These are phyloP conservation scores for Abscondita cerata DNA, from an alignment of 2,888 invertebrate genomes.

Conservation along the genomic window DNA sequence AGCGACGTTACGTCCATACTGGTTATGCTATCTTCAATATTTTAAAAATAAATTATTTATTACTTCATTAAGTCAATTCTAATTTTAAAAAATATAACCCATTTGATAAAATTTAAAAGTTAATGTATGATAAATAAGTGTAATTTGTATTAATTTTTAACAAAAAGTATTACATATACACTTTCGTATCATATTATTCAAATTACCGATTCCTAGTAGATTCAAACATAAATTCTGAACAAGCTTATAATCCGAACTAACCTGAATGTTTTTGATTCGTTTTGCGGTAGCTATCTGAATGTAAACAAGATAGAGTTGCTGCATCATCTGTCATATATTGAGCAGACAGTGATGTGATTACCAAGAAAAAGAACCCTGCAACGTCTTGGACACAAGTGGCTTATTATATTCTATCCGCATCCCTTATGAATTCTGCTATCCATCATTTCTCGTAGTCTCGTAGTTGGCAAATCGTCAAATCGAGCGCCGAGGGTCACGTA, in stretches of 20 bases:
- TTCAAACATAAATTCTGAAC: slow-evolving; percentile 3
- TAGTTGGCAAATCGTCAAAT: slow-evolving; percentile 55
- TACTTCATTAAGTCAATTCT: no score
- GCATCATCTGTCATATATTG: slow-evolving; percentile 43
- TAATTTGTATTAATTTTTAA: no score
- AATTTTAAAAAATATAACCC: no score
- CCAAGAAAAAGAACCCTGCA: slow-evolving; percentile 33
- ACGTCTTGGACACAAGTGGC: slow-evolving; percentile 48
- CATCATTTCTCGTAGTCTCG: slow-evolving; percentile 52
- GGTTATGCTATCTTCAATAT: no score
- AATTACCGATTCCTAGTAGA: no score
- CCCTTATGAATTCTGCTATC: slow-evolving; percentile 54
- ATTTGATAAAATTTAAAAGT: no score
- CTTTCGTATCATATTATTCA: no score
- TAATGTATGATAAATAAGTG: no score
- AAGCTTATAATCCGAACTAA: slow-evolving; percentile 13
- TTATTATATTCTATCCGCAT: slow-evolving; percentile 55
- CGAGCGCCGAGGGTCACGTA: slow-evolving; percentile 52
- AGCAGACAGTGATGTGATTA: slow-evolving; percentile 41
- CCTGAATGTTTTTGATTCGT: slow-evolving; percentile 11
- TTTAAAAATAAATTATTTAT: no score
- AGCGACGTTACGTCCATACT: no score
- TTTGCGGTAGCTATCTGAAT: slow-evolving; percentile 16
- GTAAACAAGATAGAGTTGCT: slow-evolving; percentile 31
- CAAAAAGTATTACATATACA: no score